A percentile compares a stretch with the other conserved stretches of the same genome.
phyloP scores from a whole-genome alignment of 2,888 invertebrate genomes.

The Acronicta psi region DNA sequence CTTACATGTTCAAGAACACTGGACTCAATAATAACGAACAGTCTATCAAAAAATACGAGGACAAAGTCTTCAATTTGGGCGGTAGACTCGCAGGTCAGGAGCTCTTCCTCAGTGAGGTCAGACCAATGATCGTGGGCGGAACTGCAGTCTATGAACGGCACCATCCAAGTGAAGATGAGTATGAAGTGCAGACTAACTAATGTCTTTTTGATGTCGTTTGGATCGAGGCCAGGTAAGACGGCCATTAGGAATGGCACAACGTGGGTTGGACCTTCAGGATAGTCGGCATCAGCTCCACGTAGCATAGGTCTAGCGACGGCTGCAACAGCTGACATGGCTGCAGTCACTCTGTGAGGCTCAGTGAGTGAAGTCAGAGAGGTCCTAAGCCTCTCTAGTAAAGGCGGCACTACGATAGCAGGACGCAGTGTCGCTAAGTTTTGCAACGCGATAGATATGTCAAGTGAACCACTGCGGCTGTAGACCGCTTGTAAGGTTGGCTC shows the following conservation, averaged over 20 bases:
- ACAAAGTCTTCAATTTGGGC: constrained; percentile 97
- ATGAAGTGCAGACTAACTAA: constrained; percentile 94
- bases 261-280: constrained; percentile 94
- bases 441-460: constrained; percentile 91
- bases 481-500: constrained; percentile 94
- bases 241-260: constrained; percentile 94
- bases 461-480: constrained; percentile 92
- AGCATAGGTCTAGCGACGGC: constrained; percentile 92
- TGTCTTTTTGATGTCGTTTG: constrained; percentile 95
- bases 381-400: constrained; percentile 94
- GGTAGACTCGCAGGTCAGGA: constrained; percentile 93
- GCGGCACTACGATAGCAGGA: constrained; percentile 95
- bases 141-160: constrained; percentile 96
- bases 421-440: constrained; percentile 93
- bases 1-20: constrained; percentile 91
- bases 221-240: constrained; percentile 96
- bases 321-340: constrained; percentile 92
- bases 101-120: constrained; percentile 94
- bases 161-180: constrained; percentile 92
- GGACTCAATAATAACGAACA: constrained; percentile 92
- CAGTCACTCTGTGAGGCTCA: constrained; percentile 95
- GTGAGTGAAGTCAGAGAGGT: constrained; percentile 95
- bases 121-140: constrained; percentile 91
- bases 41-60: constrained; percentile 94
- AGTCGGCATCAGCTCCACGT: constrained; percentile 86